A percentile compares a stretch with the other conserved stretches of the same genome.
Conservation (phyloP, 2,888 invertebrate species). For the Ophion costatus region DNA sequence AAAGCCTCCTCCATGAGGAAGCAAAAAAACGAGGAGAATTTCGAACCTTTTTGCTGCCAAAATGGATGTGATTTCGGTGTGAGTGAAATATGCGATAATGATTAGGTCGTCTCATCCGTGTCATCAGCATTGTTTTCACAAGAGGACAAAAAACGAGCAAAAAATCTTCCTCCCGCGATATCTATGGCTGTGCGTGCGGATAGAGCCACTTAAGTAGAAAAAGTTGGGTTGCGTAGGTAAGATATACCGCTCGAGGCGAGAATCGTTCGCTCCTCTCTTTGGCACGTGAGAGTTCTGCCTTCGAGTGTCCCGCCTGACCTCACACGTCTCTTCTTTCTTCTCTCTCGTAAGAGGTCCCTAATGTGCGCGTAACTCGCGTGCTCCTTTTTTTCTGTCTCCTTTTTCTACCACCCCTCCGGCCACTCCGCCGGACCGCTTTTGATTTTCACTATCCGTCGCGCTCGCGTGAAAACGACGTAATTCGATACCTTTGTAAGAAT, state of each 20-base stretch:
- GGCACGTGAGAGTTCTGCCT: constrained; percentile 8
- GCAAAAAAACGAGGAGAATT: background rate
- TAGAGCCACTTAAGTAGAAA: constrained; percentile 3
- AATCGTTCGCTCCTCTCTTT: constrained; percentile 9
- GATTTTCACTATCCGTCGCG: background rate
- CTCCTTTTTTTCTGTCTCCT: background rate
- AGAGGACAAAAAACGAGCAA: background rate
- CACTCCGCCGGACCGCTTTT: background rate
- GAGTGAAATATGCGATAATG: background rate
- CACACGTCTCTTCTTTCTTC: background rate
- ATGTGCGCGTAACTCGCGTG: background rate
- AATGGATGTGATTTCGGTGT: background rate
- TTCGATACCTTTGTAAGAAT: no score
- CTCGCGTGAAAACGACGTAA: background rate
- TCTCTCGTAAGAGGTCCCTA: background rate
- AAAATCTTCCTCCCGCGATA: background rate
- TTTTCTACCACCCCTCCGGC: no score
- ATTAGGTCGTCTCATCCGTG: background rate
- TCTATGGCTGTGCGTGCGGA: background rate
- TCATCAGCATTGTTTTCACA: background rate
- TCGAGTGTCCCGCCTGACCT: constrained; percentile 2
- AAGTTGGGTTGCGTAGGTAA: constrained; percentile 19
- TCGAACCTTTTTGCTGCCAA: background rate
- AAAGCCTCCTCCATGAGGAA: background rate
- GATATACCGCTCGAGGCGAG: constrained; percentile 19